Evolutionary conservation across 2,888 invertebrate species (phyloP).

Genomic region (Xestia sexstrigata): DNA sequence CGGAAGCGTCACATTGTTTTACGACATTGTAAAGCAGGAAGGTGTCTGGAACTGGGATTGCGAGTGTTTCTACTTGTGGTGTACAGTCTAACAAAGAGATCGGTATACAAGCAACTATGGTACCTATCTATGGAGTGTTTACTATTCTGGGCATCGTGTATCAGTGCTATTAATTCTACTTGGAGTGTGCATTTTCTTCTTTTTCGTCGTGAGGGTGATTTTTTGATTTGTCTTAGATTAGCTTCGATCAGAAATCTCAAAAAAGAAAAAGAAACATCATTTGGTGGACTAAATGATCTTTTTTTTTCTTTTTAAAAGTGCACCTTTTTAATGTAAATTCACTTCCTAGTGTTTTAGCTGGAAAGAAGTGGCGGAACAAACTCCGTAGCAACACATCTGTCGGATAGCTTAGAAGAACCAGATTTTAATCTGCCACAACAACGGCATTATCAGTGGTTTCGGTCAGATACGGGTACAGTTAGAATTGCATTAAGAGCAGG

Average conservation of each 20-base stretch:
- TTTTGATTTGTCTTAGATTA: neutral
- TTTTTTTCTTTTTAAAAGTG: too few relatives aligned
- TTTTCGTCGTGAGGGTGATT: neutral
- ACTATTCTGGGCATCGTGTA: neutral
- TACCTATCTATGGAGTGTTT: neutral
- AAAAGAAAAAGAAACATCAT: too few relatives aligned
- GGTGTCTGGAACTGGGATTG: constrained; percentile 65
- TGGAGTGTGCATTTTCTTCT: neutral
- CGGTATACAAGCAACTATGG: neutral
- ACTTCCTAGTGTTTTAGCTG: too few relatives aligned
- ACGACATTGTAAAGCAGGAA: constrained; percentile 65
- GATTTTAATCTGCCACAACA: neutral
- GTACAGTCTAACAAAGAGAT: constrained; percentile 14
- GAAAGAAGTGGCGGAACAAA: too few relatives aligned
- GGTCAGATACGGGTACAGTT: neutral
- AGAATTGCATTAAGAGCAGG: neutral
- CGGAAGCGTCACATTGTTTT: constrained; percentile 70
- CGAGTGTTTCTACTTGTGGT: constrained; percentile 50
- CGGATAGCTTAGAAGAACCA: too few relatives aligned
- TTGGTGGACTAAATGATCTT: too few relatives aligned
- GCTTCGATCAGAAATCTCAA: neutral
- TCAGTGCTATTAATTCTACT: neutral
- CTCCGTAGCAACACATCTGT: too few relatives aligned
- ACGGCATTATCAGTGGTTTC: neutral
- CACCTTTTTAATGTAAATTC: too few relatives aligned